Base-by-base conservation (phyloP, 2,888 invertebrate species). In the Tinea pellionella region DNA sequence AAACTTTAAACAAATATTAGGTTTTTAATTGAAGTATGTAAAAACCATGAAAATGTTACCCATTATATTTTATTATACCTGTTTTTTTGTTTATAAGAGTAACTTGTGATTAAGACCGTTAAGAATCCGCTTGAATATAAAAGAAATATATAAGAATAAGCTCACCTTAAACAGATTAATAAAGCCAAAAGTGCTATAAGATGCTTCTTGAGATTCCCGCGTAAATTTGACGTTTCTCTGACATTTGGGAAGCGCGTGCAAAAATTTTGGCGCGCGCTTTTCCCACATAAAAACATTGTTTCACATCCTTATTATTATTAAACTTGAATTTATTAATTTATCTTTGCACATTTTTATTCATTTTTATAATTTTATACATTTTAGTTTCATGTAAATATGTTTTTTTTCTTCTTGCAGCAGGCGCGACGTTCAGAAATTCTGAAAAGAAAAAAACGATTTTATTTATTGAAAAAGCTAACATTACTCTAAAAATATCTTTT, bases 251-350 rank as follows among this genome's bases (percentile, higher is more conserved):
- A 68, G 64, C 68, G 76, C 75, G 72, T 73, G 73, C 67, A 43
- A 68, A 67, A 70, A 67, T 69, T 63, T 70, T 66, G 42, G 72
- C 67, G 65, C 69, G 75, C 78, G 78, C 80, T 72, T 68, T 75
- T 78, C 73, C 73, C 76, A 69, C 84, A 82, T 83, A 65, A 77
- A 72, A 74, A 73, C 84, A 85, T 85, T 71, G 69, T 76, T 69
- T 85, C 76, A 84, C 84, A 85, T 85, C 82, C 75, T 81, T 67
- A 71, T 68, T 68, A 66, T 72, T 68, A 65, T 24, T 24, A 65
- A 66, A 61, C 66, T 65, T 66, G 66, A 65, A 74, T 72, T 69
- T 68, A 57, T 57, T 32, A 8, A 8, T 16, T 16, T 15, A 47
- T 47, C 24, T 53, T 53, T 53, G 24, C 12, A 24, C 24, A 24